A percentile compares a stretch with the other conserved stretches of the same genome.
Evolutionary conservation across 2,797 vertebrate species (phyloP).

Genomic region (Bovichtus variegatus): DNA sequence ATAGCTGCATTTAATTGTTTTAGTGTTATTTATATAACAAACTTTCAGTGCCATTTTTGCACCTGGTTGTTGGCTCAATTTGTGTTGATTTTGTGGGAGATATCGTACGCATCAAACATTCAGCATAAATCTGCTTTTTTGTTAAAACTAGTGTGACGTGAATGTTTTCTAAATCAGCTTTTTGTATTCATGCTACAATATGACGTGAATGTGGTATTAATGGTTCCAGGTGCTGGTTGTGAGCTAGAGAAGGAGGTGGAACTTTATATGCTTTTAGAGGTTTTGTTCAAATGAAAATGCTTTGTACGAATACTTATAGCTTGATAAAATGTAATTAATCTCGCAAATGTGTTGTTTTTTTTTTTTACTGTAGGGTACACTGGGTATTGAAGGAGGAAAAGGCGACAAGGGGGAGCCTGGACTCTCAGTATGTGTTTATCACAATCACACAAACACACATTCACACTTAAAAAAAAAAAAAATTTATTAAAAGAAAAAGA

Average conservation of each 20-base stretch:
- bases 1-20: conserved; percentile 1
- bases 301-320: neutral
- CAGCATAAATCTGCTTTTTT: neutral
- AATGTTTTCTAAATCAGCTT: neutral
- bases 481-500: too few relatives aligned
- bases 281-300: neutral
- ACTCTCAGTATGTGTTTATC: conserved; percentile 86
- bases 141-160: neutral
- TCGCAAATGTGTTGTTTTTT: conserved; percentile 9
- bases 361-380: conserved; percentile 79
- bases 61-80: neutral
- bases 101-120: neutral
- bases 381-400: conserved; percentile 84
- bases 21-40: neutral
- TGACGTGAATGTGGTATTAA: neutral
- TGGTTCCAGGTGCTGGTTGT: neutral
- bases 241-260: neutral
- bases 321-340: neutral
- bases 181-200: neutral
- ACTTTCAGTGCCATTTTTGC: neutral
- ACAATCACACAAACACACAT: conserved; percentile 9
- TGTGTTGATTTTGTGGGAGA: neutral
- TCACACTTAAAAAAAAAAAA: neutral
- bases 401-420: conserved; percentile 92
- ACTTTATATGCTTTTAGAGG: neutral